These are phyloP conservation scores for Camponotus vicinus DNA, from an alignment of 1,140 invertebrate species.

Conservation along the genomic window DNA sequence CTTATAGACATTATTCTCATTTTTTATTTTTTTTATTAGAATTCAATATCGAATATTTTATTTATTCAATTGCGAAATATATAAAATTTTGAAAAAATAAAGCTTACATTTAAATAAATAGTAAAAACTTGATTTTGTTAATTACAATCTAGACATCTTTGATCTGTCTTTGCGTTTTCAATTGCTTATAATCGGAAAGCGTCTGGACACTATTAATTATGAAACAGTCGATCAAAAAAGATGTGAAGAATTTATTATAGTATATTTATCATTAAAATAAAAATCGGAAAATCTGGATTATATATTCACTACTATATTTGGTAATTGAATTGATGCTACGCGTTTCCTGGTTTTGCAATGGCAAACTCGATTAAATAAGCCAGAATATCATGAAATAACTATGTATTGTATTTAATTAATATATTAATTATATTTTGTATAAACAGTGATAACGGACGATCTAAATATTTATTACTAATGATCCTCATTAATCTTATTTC, in stretches of 20 bases:
- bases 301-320: not conserved
- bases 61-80: not conserved
- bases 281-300: not conserved
- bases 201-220: not conserved
- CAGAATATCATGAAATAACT: not conserved
- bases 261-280: not conserved
- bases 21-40: too few species aligned
- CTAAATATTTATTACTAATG: not conserved
- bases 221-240: too few species aligned
- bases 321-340: not conserved
- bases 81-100: not conserved
- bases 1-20: not conserved
- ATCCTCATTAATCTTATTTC: constrained; percentile 4
- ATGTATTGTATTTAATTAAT: not conserved
- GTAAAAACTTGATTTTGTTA: not conserved
- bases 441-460: not conserved
- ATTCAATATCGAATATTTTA: not conserved
- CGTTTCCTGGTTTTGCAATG: not conserved
- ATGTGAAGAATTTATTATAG: too few species aligned
- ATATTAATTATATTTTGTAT: constrained; percentile 13
- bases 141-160: not conserved
- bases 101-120: not conserved
- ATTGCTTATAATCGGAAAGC: not conserved
- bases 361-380: not conserved
- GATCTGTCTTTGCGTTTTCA: not conserved